Evolutionary conservation across 2,797 vertebrate species (phyloP).

Genomic region (Gadopsis marmoratus): DNA sequence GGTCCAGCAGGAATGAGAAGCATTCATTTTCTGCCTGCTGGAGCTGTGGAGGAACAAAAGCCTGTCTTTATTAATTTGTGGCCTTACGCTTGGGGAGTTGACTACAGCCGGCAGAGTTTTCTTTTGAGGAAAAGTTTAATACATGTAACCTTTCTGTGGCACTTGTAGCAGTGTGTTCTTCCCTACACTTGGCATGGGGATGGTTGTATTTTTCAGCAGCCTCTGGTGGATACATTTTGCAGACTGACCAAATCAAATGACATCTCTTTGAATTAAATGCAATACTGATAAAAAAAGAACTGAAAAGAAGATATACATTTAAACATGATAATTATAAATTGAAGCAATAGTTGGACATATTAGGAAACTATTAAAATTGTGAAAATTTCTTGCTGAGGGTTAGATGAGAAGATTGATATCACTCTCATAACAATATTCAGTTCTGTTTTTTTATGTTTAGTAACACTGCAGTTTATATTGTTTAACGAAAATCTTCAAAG

Average conservation of each 20-base stretch:
- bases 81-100: slow-evolving; percentile 83
- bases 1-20: slow-evolving; percentile 79
- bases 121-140: slow-evolving; percentile 83
- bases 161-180: slow-evolving; percentile 50
- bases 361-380: neutral
- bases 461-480: neutral
- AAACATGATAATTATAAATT: neutral
- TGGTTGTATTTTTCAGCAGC: slow-evolving; percentile 34
- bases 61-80: slow-evolving; percentile 85
- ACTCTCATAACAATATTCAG: neutral
- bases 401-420: neutral
- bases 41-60: slow-evolving; percentile 80
- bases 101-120: slow-evolving; percentile 76
- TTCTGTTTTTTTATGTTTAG: neutral
- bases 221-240: slow-evolving; percentile 16
- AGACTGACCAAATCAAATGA: slow-evolving; percentile 16
- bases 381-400: neutral
- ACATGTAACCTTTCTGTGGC: slow-evolving; percentile 78
- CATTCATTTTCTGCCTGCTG: slow-evolving; percentile 76
- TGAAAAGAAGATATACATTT: neutral
- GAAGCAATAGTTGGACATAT: slow-evolving; percentile 11
- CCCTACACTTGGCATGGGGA: slow-evolving; percentile 9
- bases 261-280: neutral
- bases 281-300: neutral
- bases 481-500: neutral